These are phyloP conservation scores for Rhinichthys klamathensis DNA, from an alignment of 2,113 vertebrate species.

Conservation along the genomic window DNA sequence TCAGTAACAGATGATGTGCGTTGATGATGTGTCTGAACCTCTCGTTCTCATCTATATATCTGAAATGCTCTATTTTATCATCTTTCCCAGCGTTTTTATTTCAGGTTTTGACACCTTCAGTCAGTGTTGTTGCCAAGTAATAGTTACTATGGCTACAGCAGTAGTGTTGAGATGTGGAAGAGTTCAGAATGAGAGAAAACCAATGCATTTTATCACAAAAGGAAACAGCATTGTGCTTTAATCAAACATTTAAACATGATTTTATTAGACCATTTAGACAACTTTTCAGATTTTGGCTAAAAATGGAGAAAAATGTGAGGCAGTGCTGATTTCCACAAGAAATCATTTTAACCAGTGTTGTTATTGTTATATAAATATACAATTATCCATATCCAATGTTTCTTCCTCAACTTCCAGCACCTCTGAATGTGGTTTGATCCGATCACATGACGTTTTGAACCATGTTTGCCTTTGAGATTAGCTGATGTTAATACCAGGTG, in stretches of 20 bases:
- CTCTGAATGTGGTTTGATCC: not conserved
- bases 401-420: not conserved
- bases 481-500: not conserved
- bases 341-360: not conserved
- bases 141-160: conserved; percentile 78
- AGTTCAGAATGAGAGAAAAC: conserved; percentile 59
- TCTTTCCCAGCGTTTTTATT: conserved; percentile 27
- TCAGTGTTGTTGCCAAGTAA: conserved; percentile 75
- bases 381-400: not conserved
- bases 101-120: conserved; percentile 63
- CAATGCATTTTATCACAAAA: conserved; percentile 2
- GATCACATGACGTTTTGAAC: not conserved
- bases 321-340: not conserved
- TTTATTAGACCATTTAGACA: not conserved
- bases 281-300: not conserved
- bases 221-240: not conserved
- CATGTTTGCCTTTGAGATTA: not conserved
- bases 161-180: conserved; percentile 57
- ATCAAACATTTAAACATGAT: not conserved
- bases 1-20: conserved; percentile 40
- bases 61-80: not conserved
- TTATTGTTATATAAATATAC: too few relatives aligned
- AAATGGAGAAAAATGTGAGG: not conserved
- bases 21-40: conserved; percentile 8
- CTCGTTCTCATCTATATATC: not conserved